phyloP scores from a whole-genome alignment of 2,113 vertebrate species.

The Oncorhynchus nerka region DNA sequence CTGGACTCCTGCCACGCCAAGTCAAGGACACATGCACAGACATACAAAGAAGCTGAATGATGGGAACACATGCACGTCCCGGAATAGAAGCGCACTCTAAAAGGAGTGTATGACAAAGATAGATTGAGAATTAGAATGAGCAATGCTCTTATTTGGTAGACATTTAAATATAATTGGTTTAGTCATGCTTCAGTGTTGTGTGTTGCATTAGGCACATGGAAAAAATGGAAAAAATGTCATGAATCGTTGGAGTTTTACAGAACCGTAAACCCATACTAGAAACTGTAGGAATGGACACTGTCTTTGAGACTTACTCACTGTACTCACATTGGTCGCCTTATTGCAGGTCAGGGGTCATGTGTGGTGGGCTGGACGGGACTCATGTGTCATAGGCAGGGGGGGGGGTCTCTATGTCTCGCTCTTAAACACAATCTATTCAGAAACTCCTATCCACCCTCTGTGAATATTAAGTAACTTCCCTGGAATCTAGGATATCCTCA shows the following conservation, averaged over 20 bases:
- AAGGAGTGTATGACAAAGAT: background rate
- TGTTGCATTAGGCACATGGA: background rate
- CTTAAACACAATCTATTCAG: background rate
- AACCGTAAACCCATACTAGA: background rate
- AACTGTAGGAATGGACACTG: background rate
- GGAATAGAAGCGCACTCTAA: background rate
- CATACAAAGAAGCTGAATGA: background rate
- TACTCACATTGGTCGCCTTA: background rate
- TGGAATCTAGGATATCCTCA: background rate
- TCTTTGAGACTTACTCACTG: background rate
- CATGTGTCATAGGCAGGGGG: background rate
- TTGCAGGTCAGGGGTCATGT: background rate
- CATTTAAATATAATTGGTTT: too few species aligned
- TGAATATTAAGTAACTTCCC: background rate
- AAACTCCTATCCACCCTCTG: background rate
- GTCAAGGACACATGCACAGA: slow-evolving; percentile 7
- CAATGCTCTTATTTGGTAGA: background rate
- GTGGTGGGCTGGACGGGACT: background rate
- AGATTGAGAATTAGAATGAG: background rate
- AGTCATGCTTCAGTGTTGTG: background rate
- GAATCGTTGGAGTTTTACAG: too few species aligned
- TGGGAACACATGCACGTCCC: background rate
- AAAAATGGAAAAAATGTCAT: background rate
- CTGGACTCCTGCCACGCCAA: background rate
- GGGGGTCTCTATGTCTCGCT: background rate